Evolutionary conservation across 2,888 invertebrate genomes (phyloP).

Genomic region (Plebejus argus): DNA sequence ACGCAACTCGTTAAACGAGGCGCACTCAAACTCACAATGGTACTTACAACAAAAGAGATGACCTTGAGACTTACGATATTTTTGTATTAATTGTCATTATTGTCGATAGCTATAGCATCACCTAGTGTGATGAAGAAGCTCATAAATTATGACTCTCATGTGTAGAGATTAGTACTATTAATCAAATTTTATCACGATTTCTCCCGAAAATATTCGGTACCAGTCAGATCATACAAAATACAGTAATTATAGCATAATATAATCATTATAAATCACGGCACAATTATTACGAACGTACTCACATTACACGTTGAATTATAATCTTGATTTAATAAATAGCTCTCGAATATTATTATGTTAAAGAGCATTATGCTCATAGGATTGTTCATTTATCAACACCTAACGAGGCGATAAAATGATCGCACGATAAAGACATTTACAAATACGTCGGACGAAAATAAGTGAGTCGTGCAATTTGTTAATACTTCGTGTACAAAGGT

Average conservation of each 20-base stretch:
- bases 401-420: constrained; percentile 76
- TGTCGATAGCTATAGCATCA: not conserved
- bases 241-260: not conserved
- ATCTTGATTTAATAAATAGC: constrained; percentile 33
- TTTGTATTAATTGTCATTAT: not conserved
- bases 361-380: constrained; percentile 69
- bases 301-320: constrained; percentile 57
- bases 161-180: too few species aligned
- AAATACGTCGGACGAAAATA: constrained; percentile 38
- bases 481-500: constrained; percentile 51
- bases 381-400: constrained; percentile 68
- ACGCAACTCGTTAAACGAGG: constrained; percentile 34
- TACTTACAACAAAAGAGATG: not conserved
- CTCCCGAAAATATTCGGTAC: too few species aligned
- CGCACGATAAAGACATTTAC: constrained; percentile 66
- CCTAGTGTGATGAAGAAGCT: not conserved
- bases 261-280: not conserved
- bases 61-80: not conserved
- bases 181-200: too few species aligned
- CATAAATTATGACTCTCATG: not conserved
- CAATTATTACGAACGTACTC: not conserved
- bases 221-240: not conserved
- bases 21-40: not conserved
- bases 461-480: constrained; percentile 23
- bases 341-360: constrained; percentile 58